Base-by-base conservation (phyloP, 2,113 vertebrate species). In the Microtus pennsylvanicus region DNA sequence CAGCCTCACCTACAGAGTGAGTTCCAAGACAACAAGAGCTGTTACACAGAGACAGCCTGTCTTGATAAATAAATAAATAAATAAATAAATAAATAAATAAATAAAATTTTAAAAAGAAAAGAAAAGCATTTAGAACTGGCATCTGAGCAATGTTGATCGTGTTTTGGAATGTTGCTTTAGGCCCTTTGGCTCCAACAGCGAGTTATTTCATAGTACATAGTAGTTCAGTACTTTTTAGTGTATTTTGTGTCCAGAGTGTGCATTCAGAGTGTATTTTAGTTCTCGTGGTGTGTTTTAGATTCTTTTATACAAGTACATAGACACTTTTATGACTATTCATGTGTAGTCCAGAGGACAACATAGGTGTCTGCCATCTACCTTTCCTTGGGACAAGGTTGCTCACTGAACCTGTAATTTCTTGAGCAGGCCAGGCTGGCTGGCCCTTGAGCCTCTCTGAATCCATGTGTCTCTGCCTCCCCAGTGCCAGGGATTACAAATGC, bases 241-340 rank as follows among this genome's bases (percentile, higher is more conserved):
- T 26, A n/a, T 33, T 3, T 63, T 65, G 26, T 1, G 47, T 61
- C 19, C 35, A 76, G 11, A 35, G 1, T 63, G 89, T 17, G 6
- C 30, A 35, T 76, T 95, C 72, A 81, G 47, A 91, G 70, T 75
- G 26, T 87, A 65, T 81, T 92, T 96, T 82, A 81, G 58, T 82
- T 77, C 14, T 19, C 47, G 0, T 94, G 72, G 6, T 95, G 0
- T 76, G 95, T 72, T 91, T 87, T 95, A 86, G 28, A 77, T 91
- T 28, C 55, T 50, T 78, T 10, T 52, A 52, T 80, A 30, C 30
- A 33, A 80, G 7, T 80, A 7, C 47, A 35, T 52, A 14, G 13
- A 55, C 5, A 52, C 3, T 52, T 52, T 52, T 50, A 28, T 38
- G 22, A 30, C 26, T 42, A 26, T 45, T 24, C n/a, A 42, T 63